Evolutionary conservation across 2,888 invertebrate genomes (phyloP).

Genomic region (Apodemia hepburni): DNA sequence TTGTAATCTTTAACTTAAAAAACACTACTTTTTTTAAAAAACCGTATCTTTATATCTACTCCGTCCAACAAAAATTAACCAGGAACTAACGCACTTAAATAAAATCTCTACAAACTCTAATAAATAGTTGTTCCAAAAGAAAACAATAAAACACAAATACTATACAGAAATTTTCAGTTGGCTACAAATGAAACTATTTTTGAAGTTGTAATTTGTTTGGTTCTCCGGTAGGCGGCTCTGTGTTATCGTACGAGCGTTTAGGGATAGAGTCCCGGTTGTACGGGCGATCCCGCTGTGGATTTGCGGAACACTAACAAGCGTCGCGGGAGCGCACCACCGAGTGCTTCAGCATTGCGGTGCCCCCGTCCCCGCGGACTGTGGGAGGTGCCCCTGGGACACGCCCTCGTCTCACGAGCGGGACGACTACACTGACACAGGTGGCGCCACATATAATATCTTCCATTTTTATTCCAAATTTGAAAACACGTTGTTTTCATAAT

Average conservation of each 20-base stretch:
- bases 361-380: slow-evolving; percentile 77
- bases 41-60: not conserved
- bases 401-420: slow-evolving; percentile 79
- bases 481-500: slow-evolving; percentile 9
- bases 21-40: not conserved
- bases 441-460: slow-evolving; percentile 55
- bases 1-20: slow-evolving; percentile 35
- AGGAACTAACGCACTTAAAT: not conserved
- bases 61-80: not conserved
- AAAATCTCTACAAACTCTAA: not conserved
- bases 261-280: slow-evolving; percentile 75
- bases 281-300: slow-evolving; percentile 79
- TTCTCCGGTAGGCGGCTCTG: slow-evolving; percentile 65
- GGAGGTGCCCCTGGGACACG: slow-evolving; percentile 78
- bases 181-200: not conserved
- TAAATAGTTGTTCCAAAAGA: not conserved
- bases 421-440: slow-evolving; percentile 57
- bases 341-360: slow-evolving; percentile 76
- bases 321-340: slow-evolving; percentile 74
- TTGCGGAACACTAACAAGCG: slow-evolving; percentile 79
- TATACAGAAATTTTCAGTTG: not conserved
- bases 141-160: not conserved
- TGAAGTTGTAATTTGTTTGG: slow-evolving; percentile 26
- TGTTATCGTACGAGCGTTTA: slow-evolving; percentile 71
- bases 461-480: slow-evolving; percentile 28